Base-by-base conservation (phyloP, 1,140 invertebrate species). In the Melanaphis sacchari region DNA sequence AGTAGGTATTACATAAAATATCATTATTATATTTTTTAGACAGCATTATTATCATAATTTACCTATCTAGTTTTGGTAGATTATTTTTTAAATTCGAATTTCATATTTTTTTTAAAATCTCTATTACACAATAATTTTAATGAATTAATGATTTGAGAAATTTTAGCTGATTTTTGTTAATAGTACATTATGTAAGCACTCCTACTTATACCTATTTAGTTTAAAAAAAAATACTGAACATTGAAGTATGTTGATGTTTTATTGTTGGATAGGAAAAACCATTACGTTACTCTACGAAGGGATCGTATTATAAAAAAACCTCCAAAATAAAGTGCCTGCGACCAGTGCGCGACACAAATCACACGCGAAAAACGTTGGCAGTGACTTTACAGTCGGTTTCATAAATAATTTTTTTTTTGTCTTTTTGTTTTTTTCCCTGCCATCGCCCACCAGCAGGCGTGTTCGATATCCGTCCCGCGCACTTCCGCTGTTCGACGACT, bases 351-450 rank as follows among this genome's bases (percentile, higher is more conserved):
- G 76, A 93, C 91, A 93, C 91, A 93, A 93, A 93, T 93, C 91
- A 93, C 91, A 93, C 66, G 91, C 91, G 46, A 85, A 92, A 93
- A 93, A 93, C 91, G 91, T 93, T 93, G 91, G 91, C 76, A 93
- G 41, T 85, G 91, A 93, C 91, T 93, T 93, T 93, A 93, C 91
- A 93, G 91, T 93, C 91, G 81, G 91, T 93, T 93, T 93, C 81
- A 85, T 93, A 93, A 85, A 93, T 93, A 93, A 49, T 84, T 92
- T 92, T 92, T 49, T 93, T 93, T 93, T 93, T 93, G 81, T 93
- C 46, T 82, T 93, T 84, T 52, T 54, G n/a, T 93, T 85, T 54
- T 54, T 52, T 54, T 49, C 49, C 59, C 46, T 21, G 24, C 81
- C 76, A 21, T 82, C 81, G 76, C 81, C 41, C n/a, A 91, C 66